phyloP scores from a whole-genome alignment of 2,113 vertebrate genomes.

The Calidris pygmaea region DNA sequence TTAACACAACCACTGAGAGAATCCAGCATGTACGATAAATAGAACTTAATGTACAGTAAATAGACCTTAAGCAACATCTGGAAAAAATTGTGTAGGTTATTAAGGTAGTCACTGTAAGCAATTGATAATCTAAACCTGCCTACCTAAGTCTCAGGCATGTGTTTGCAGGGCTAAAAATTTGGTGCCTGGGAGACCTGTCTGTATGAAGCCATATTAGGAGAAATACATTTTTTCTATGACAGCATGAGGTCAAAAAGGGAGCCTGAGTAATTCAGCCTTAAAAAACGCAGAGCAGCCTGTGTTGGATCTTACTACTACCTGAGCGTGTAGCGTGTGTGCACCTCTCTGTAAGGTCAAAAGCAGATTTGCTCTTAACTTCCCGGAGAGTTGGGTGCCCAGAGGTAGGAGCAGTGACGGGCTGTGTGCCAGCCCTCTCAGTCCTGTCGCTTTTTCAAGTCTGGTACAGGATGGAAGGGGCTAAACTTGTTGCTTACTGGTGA shows the following conservation, averaged over 20 bases:
- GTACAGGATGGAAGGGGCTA: background rate
- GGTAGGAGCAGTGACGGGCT: background rate
- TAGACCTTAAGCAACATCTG: constrained; percentile 23
- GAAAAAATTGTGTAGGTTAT: background rate
- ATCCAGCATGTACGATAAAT: background rate
- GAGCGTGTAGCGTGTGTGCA: background rate
- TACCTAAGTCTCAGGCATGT: background rate
- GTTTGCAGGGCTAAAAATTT: background rate
- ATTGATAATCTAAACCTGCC: background rate
- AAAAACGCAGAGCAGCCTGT: background rate
- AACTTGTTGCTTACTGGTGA: background rate
- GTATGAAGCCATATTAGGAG: background rate
- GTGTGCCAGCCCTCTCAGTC: background rate
- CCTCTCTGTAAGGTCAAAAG: background rate
- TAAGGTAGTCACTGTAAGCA: background rate
- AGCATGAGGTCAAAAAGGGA: background rate
- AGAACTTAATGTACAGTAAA: background rate
- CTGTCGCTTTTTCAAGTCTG: background rate
- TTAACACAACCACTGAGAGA: background rate
- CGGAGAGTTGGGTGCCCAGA: background rate
- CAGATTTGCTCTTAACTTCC: background rate
- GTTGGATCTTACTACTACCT: background rate
- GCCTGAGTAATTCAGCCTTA: background rate
- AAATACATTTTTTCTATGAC: background rate
- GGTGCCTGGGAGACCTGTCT: background rate